Evolutionary conservation across 2,797 vertebrate genomes (phyloP).

Genomic region (Danio kyathit): DNA sequence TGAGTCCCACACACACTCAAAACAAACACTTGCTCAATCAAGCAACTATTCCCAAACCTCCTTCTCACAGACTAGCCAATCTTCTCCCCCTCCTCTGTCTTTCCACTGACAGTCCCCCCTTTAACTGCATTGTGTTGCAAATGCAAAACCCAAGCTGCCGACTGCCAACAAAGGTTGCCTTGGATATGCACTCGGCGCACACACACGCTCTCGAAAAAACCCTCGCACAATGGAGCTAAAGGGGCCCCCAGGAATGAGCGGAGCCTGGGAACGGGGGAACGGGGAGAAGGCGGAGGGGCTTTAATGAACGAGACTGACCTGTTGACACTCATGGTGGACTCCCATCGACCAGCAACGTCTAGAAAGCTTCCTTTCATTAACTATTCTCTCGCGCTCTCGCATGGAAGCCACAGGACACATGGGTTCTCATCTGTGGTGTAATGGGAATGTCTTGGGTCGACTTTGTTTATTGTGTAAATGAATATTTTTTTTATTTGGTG

Average conservation of each 20-base stretch:
- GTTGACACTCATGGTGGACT: conserved; percentile 56
- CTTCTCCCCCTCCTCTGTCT: conserved; percentile 5
- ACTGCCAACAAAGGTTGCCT: conserved; percentile 68
- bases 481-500: not conserved
- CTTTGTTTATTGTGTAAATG: not conserved
- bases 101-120: conserved; percentile 1
- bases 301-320: conserved; percentile 58
- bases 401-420: not conserved
- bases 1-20: conserved; percentile 30
- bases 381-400: conserved; percentile 3
- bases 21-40: conserved; percentile 51
- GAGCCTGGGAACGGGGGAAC: conserved; percentile 63
- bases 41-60: conserved; percentile 51
- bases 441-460: not conserved
- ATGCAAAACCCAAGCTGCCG: conserved; percentile 63
- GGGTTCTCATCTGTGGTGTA: not conserved
- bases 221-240: conserved; percentile 55
- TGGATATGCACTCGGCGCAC: conserved; percentile 59
- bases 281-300: conserved; percentile 34
- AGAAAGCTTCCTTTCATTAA: conserved; percentile 51
- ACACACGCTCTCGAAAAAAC: conserved; percentile 51
- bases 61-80: conserved; percentile 38
- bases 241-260: conserved; percentile 63
- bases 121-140: conserved; percentile 66
- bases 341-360: conserved; percentile 33